These are phyloP conservation scores for Arctia plantaginis DNA, from an alignment of 2,888 invertebrate species.

Conservation along the genomic window DNA sequence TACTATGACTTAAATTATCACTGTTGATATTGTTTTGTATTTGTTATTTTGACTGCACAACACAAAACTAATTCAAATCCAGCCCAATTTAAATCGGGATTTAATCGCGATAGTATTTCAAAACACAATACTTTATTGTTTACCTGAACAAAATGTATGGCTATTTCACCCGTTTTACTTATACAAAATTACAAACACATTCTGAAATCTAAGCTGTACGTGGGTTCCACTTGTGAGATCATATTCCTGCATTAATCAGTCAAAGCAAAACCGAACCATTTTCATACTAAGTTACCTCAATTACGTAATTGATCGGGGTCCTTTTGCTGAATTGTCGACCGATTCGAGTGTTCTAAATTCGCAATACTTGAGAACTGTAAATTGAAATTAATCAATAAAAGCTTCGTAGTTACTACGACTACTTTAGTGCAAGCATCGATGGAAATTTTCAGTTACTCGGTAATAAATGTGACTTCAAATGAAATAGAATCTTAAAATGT, in stretches of 20 bases:
- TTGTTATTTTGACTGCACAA: too few species aligned
- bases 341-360: not conserved
- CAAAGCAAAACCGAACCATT: not conserved
- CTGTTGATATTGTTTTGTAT: too few species aligned
- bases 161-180: not conserved
- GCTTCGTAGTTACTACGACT: too few species aligned
- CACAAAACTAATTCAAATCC: too few species aligned
- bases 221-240: not conserved
- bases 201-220: not conserved
- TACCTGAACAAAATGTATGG: not conserved
- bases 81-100: too few species aligned
- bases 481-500: not conserved
- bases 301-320: not conserved
- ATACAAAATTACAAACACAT: not conserved
- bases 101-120: too few species aligned
- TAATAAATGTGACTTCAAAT: not conserved
- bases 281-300: slow-evolving; percentile 1
- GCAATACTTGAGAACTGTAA: not conserved
- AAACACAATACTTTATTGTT: not conserved
- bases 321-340: not conserved
- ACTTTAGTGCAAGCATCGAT: not conserved
- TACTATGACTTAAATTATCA: too few species aligned
- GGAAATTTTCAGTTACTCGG: not conserved
- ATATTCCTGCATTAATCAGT: not conserved
- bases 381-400: not conserved